Evolutionary conservation across 2,888 invertebrate species (phyloP).

Genomic region (Poecilus cupreus): DNA sequence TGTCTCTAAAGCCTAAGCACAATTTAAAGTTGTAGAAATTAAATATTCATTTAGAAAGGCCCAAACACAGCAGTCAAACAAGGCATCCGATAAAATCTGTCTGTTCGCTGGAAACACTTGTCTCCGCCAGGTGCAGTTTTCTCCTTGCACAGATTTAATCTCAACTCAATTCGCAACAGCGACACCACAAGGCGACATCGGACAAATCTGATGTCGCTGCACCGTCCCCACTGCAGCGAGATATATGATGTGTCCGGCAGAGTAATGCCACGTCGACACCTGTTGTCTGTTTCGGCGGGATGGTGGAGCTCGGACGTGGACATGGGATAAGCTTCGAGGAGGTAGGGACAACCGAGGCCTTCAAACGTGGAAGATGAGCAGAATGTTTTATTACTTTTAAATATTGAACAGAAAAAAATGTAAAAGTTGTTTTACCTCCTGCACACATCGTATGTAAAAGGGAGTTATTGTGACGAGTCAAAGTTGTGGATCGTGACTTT

Average conservation of each 20-base stretch:
- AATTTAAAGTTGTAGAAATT: too few relatives aligned
- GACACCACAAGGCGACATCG: slow-evolving; percentile 1
- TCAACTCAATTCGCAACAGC: slow-evolving; percentile 34
- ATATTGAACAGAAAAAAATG: too few relatives aligned
- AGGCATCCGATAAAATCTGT: too few relatives aligned
- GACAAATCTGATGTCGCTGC: slow-evolving; percentile 37
- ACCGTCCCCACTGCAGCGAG: not conserved
- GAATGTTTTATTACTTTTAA: too few relatives aligned
- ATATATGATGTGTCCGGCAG: slow-evolving; percentile 48
- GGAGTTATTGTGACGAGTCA: too few relatives aligned
- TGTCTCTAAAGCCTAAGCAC: too few relatives aligned
- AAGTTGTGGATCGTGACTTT: too few relatives aligned
- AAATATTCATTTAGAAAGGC: too few relatives aligned
- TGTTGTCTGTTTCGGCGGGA: slow-evolving; percentile 36
- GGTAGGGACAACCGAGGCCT: not conserved
- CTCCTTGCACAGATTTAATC: slow-evolving; percentile 30
- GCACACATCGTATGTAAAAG: too few relatives aligned
- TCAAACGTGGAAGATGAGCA: not conserved
- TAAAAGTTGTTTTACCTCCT: too few relatives aligned
- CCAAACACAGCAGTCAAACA: too few relatives aligned
- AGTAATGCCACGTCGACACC: slow-evolving; percentile 52
- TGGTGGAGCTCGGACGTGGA: not conserved
- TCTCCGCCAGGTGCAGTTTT: not conserved
- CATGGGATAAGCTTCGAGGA: not conserved
- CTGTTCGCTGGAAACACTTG: too few relatives aligned